Evolutionary conservation across 2,797 vertebrate species (phyloP).

Genomic region (Zalophus californianus): DNA sequence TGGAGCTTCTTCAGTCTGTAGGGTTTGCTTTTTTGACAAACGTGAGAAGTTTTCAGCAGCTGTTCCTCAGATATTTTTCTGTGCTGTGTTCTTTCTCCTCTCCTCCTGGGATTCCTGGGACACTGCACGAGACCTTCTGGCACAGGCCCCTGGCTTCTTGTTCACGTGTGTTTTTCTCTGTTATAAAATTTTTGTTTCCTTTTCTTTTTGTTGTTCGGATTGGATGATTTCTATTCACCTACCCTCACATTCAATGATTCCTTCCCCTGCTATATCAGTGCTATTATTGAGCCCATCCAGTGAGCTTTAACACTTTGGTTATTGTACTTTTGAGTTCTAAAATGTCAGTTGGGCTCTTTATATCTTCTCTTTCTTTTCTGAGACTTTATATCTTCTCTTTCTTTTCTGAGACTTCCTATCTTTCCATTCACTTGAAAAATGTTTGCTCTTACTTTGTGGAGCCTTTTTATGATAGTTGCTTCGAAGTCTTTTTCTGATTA

Average conservation of each 20-base stretch:
- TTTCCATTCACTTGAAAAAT: background rate
- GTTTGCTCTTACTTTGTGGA: background rate
- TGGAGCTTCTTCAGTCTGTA: background rate
- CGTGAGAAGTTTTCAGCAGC: background rate
- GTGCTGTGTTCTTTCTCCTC: background rate
- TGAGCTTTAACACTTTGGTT: background rate
- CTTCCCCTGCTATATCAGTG: background rate
- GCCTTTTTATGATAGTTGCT: background rate
- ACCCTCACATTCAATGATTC: background rate
- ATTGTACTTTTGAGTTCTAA: background rate
- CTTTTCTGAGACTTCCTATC: background rate
- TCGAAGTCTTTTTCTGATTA: background rate
- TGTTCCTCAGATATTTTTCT: background rate
- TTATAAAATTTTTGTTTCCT: background rate
- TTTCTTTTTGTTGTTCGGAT: background rate
- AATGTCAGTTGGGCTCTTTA: background rate
- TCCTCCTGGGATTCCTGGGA: background rate
- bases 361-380: background rate
- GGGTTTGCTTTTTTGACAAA: background rate
- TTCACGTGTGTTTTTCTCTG: background rate
- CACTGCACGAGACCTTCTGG: background rate
- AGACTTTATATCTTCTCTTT: background rate
- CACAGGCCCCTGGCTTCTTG: background rate
- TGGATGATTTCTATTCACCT: background rate
- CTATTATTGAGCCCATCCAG: background rate